phyloP scores from a whole-genome alignment of 1,140 invertebrate genomes.

The Thalassaphorura encarpata region DNA sequence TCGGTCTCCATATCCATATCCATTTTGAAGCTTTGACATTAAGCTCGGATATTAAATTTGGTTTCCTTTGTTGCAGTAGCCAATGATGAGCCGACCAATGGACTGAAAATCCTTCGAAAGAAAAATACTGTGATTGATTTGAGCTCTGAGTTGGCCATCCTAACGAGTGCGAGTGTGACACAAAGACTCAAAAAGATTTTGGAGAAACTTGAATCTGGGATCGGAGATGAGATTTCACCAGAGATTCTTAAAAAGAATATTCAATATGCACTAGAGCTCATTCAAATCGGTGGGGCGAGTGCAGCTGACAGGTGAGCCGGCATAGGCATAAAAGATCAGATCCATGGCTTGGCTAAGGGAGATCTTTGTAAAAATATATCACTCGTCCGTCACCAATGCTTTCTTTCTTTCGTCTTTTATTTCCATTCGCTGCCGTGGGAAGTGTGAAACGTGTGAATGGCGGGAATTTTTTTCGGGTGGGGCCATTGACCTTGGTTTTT shows the following conservation, averaged over 20 bases:
- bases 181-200: slow-evolving; percentile 27
- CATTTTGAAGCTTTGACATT: too few relatives aligned
- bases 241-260: slow-evolving; percentile 29
- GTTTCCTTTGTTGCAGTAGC: slow-evolving; percentile 19
- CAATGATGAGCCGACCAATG: slow-evolving; percentile 31
- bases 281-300: slow-evolving; percentile 20
- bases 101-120: slow-evolving; percentile 30
- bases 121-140: slow-evolving; percentile 28
- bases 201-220: slow-evolving; percentile 26
- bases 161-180: slow-evolving; percentile 18
- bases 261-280: slow-evolving; percentile 29
- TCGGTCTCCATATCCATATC: too few relatives aligned
- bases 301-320: slow-evolving; percentile 20
- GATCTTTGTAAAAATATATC: too few relatives aligned
- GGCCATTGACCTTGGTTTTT: too few relatives aligned
- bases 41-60: slow-evolving; percentile 1
- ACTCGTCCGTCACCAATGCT: too few relatives aligned
- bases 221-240: slow-evolving; percentile 17
- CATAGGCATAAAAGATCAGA: too few relatives aligned
- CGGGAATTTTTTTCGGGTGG: too few relatives aligned
- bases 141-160: slow-evolving; percentile 16
- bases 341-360: too few relatives aligned
- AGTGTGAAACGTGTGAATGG: too few relatives aligned
- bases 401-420: too few relatives aligned
- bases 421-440: too few relatives aligned